Evolutionary conservation across 2,113 vertebrate genomes (phyloP).

Genomic region (Oxyruncus cristatus): DNA sequence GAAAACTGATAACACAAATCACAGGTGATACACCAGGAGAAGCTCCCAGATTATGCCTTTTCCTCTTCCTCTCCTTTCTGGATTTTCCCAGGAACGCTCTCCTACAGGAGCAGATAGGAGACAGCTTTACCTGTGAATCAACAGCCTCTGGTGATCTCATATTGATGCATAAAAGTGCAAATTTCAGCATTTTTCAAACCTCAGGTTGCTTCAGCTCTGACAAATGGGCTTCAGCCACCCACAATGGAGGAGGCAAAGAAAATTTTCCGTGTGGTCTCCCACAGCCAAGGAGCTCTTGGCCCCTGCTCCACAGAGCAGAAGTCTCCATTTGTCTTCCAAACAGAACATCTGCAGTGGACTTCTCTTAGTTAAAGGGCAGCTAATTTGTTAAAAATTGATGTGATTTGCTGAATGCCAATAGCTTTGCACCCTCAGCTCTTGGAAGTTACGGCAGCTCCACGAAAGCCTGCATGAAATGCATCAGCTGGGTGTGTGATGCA

Average conservation of each 20-base stretch:
- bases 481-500: too few species aligned
- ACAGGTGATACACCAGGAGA: not conserved
- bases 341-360: not conserved
- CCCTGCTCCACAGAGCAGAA: not conserved
- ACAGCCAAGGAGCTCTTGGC: not conserved
- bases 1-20: not conserved
- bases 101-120: not conserved
- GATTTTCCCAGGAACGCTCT: not conserved
- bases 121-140: not conserved
- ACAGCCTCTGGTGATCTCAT: not conserved
- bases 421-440: too few species aligned
- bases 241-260: not conserved
- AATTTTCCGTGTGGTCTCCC: not conserved
- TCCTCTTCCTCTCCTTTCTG: not conserved
- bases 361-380: not conserved
- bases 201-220: not conserved
- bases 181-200: constrained; percentile 4
- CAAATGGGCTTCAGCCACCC: not conserved
- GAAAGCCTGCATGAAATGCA: too few species aligned
- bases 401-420: too few species aligned
- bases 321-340: not conserved
- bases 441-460: too few species aligned
- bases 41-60: not conserved
- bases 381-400: not conserved
- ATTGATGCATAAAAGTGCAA: not conserved